Evolutionary conservation across 2,113 vertebrate species (phyloP).

Genomic region (Stomatorhinus ivindoensis): DNA sequence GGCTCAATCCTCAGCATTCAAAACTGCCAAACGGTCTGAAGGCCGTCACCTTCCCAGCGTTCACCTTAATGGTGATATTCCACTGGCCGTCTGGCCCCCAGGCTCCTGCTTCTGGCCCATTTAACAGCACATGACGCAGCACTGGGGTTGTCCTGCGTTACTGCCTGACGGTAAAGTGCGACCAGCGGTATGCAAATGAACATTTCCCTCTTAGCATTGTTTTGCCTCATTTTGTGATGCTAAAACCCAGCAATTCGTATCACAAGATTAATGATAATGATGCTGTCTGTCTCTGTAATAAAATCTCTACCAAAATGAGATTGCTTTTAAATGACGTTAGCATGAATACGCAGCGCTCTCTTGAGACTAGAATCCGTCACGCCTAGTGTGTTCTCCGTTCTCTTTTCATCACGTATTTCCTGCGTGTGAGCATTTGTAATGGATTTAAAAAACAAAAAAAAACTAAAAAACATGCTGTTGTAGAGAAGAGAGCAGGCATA

Average conservation of each 20-base stretch:
- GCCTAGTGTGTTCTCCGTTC: background rate
- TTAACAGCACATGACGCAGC: background rate
- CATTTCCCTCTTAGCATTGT: background rate
- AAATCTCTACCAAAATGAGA: background rate
- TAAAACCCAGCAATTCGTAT: background rate
- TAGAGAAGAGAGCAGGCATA: background rate
- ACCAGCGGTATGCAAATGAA: background rate
- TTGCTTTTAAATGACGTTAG: background rate
- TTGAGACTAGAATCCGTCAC: background rate
- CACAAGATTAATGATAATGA: background rate
- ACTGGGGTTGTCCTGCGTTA: background rate
- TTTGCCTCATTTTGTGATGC: background rate
- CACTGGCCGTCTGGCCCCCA: background rate
- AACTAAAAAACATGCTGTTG: background rate
- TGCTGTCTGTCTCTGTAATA: background rate
- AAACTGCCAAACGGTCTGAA: background rate
- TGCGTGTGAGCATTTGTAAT: background rate
- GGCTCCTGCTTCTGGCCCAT: background rate
- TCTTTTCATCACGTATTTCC: background rate
- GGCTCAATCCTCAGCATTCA: background rate
- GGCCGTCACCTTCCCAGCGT: background rate
- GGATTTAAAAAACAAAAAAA: conserved; percentile 2
- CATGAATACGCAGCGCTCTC: background rate
- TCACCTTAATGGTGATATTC: background rate
- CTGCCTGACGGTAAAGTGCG: background rate